These are phyloP conservation scores for Proisotoma minuta DNA, from an alignment of 2,888 invertebrate genomes.

Conservation along the genomic window DNA sequence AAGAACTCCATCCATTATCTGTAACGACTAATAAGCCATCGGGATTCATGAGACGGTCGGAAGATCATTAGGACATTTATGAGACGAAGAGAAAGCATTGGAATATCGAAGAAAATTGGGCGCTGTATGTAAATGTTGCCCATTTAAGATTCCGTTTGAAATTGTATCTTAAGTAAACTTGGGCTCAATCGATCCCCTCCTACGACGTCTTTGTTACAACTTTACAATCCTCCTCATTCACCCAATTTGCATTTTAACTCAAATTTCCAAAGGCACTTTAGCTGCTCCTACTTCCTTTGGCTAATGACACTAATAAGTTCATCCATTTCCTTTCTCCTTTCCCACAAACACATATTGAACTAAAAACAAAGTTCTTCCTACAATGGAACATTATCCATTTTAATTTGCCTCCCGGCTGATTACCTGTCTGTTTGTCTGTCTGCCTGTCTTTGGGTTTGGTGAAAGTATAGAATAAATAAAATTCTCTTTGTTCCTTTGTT, in stretches of 20 bases:
- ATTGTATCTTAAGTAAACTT: not conserved
- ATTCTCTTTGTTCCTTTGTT: too few relatives aligned
- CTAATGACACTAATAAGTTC: slow-evolving; percentile 3
- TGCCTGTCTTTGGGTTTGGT: too few relatives aligned
- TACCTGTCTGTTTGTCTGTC: not conserved
- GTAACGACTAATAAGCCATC: slow-evolving; percentile 35
- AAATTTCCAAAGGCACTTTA: not conserved
- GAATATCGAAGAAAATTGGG: too few relatives aligned
- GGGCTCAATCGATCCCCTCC: not conserved
- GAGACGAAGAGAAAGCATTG: slow-evolving; percentile 14
- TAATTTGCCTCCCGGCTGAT: not conserved
- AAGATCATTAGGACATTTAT: slow-evolving; percentile 38
- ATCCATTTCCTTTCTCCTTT: too few relatives aligned
- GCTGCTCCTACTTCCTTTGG: slow-evolving; percentile 7
- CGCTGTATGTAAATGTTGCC: not conserved
- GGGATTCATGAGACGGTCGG: slow-evolving; percentile 36
- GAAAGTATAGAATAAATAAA: too few relatives aligned
- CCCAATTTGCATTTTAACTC: slow-evolving; percentile 36
- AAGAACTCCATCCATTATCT: slow-evolving; percentile 30
- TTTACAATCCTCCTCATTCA: too few relatives aligned
- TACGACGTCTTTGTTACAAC: too few relatives aligned
- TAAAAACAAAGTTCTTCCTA: not conserved
- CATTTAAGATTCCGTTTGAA: not conserved
- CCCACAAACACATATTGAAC: too few relatives aligned
- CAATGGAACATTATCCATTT: not conserved